phyloP scores from a whole-genome alignment of 2,888 invertebrate genomes.

The Phymatocera aterrima region DNA sequence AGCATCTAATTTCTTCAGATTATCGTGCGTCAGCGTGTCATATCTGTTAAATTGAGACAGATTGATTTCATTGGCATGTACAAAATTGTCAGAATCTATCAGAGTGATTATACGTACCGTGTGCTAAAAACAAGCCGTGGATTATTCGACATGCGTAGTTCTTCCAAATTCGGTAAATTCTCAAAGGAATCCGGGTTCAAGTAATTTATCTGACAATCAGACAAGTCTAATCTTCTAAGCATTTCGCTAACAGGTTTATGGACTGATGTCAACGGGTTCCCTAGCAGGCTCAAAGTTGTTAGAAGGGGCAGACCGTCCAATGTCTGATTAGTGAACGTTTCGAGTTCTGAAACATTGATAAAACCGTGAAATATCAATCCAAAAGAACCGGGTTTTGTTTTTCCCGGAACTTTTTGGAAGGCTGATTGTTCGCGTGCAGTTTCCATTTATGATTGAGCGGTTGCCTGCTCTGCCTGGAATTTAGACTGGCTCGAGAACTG shows the following conservation, averaged over 20 bases:
- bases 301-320: slow-evolving; percentile 80
- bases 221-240: slow-evolving; percentile 67
- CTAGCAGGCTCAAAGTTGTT: slow-evolving; percentile 81
- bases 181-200: slow-evolving; percentile 63
- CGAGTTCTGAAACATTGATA: slow-evolving; percentile 69
- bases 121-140: slow-evolving; percentile 66
- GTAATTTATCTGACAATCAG: slow-evolving; percentile 67
- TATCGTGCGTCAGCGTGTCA: slow-evolving; percentile 62
- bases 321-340: slow-evolving; percentile 81
- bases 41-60: slow-evolving; percentile 56
- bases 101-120: slow-evolving; percentile 58
- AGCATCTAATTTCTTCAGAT: slow-evolving; percentile 65
- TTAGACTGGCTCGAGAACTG: too few species aligned
- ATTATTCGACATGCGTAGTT: slow-evolving; percentile 67
- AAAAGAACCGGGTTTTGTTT: not conserved
- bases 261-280: slow-evolving; percentile 76
- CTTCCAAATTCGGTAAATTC: slow-evolving; percentile 65
- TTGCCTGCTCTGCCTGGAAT: too few species aligned
- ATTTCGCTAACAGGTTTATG: slow-evolving; percentile 61
- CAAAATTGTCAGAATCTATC: not conserved
- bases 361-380: too few species aligned
- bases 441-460: too few species aligned
- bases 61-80: not conserved
- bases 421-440: too few species aligned
- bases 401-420: not conserved